Evolutionary conservation across 2,113 vertebrate species (phyloP), one percentile per base, ranked within the genome.

Genomic region (Thalassarche chlororhynchos): DNA sequence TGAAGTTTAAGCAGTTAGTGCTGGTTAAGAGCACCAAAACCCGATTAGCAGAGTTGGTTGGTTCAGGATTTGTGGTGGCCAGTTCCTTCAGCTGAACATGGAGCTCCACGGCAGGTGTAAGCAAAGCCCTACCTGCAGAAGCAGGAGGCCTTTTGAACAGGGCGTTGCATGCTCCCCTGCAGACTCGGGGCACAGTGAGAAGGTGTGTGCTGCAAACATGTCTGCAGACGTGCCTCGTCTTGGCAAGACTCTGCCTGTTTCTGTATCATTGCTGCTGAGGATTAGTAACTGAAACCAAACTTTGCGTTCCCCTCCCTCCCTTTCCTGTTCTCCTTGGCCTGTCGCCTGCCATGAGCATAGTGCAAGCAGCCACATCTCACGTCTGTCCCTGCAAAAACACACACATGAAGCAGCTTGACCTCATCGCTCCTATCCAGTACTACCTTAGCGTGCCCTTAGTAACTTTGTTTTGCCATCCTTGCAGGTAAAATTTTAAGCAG

Each of bases 161-260:
- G 38, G 61, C 9, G 1, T 51, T 90, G 64, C 14, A 9, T 49
- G 38, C 28, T 78, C 6, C 20, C 26, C 25, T 69, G 46, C 58
- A 89, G 47, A 40, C 40, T 29, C 3, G 1, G 21, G 24, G 64
- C 58, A n/a, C 68, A 83, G 29, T 4, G 12, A 49, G 82, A 64
- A 87, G 79, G n/a, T 42, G 57, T 68, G 52, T 65, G 51, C 70
- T 87, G 75, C 47, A 71, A 96, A 89, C 0, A 0, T 9, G 2
- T 62, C 70, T 71, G 62, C 47, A 89, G 82, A 52, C 1, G 0
- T 90, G 60, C 23, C 51, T 90, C 5, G 3, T 60, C 84, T 88
- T 88, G 88, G 74, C 95, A 94, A 55, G 82, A 46, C 47, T 64
- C 69, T 89, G 46, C 68, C 47, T 92, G 29, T 87, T 93, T 78